These are phyloP conservation scores for Trichonephila clavipes DNA, from an alignment of 1,140 invertebrate genomes.

Conservation along the genomic window DNA sequence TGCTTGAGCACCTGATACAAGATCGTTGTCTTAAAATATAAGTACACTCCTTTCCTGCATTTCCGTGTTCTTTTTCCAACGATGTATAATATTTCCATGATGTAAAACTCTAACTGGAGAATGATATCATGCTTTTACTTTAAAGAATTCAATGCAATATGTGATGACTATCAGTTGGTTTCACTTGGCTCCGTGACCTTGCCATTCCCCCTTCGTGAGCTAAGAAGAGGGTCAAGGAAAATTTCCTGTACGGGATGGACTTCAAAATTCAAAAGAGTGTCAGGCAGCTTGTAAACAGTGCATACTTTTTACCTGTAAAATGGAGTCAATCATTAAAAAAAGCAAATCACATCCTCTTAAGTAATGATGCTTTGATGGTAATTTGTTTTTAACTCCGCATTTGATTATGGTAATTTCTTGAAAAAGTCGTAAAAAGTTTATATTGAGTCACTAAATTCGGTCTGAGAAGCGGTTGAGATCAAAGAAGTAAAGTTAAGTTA, in stretches of 20 bases:
- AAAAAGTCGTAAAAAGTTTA: too few relatives aligned
- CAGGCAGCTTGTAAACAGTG: neutral
- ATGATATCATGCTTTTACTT: neutral
- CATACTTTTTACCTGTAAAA: neutral
- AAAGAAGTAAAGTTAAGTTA: too few relatives aligned
- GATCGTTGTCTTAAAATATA: neutral
- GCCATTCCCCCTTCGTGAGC: neutral
- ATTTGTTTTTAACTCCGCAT: neutral
- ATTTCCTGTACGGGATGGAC: conserved; percentile 1
- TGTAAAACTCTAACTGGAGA: neutral
- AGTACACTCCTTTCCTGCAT: neutral
- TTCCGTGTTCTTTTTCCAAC: neutral
- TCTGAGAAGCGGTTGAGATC: too few relatives aligned
- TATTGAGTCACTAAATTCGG: too few relatives aligned
- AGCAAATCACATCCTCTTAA: neutral
- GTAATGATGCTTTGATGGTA: neutral
- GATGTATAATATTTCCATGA: neutral
- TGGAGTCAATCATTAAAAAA: neutral
- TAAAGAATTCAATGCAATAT: neutral
- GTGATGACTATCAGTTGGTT: neutral
- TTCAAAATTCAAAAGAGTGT: conserved; percentile 1
- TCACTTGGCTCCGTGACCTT: conserved; percentile 41
- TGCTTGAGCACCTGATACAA: too few relatives aligned
- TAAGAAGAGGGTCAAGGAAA: conserved; percentile 17
- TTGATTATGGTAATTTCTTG: neutral